These are phyloP conservation scores for Flabesymbios commensalis DNA, from an alignment of 2,888 invertebrate genomes.

Conservation along the genomic window DNA sequence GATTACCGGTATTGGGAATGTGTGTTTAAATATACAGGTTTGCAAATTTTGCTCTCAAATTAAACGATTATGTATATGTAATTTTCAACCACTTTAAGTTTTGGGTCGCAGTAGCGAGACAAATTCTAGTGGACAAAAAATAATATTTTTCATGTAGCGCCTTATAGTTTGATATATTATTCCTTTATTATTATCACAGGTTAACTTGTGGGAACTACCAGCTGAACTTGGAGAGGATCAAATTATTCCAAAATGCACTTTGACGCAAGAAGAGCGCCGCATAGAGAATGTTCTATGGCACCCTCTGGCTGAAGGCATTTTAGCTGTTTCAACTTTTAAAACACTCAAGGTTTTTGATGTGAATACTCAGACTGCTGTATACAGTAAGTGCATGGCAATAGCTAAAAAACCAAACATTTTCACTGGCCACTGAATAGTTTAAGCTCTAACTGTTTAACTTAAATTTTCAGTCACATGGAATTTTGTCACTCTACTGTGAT, in stretches of 20 bases:
- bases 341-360: conserved; percentile 86
- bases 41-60: no score
- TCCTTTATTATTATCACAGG: conserved; percentile 63
- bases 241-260: conserved; percentile 79
- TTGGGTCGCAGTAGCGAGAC: background rate
- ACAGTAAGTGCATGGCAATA: no score
- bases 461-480: no score
- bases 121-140: background rate
- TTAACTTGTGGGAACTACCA: conserved; percentile 90
- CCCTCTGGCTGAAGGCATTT: conserved; percentile 85
- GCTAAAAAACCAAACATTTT: no score
- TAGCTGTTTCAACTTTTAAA: conserved; percentile 82
- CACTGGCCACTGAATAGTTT: no score
- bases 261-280: conserved; percentile 79
- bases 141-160: background rate
- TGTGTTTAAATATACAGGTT: no score
- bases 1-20: no score
- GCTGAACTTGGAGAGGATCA: conserved; percentile 73
- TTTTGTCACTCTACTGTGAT: no score
- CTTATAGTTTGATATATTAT: background rate
- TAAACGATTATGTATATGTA: no score
- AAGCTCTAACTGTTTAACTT: no score
- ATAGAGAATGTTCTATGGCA: conserved; percentile 91
- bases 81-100: no score
- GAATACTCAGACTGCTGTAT: background rate